These are phyloP conservation scores for Hemibagrus guttatus DNA, from an alignment of 2,797 vertebrate species.

Conservation along the genomic window DNA sequence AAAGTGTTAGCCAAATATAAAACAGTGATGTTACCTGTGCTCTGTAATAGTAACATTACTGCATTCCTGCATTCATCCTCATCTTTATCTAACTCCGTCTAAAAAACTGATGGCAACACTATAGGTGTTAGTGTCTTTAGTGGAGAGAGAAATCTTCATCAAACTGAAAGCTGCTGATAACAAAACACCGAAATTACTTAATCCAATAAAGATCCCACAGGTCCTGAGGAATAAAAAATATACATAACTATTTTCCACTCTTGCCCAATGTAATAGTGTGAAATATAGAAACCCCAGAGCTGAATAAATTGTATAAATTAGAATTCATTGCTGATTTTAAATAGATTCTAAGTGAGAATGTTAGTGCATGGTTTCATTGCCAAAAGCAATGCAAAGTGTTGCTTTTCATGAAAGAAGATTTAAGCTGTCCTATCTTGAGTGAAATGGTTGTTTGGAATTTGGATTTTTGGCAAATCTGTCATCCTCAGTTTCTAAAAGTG, in stretches of 20 bases:
- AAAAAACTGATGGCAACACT: neutral
- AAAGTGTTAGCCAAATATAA: neutral
- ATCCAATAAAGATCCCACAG: neutral
- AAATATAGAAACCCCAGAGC: neutral
- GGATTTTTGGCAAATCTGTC: neutral
- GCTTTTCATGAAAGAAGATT: neutral
- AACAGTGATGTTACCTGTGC: neutral
- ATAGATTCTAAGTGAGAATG: neutral
- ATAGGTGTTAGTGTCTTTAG: neutral
- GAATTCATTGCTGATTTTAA: neutral
- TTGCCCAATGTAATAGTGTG: neutral
- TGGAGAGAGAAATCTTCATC: neutral
- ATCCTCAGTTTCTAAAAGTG: constrained; percentile 11
- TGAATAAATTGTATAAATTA: neutral
- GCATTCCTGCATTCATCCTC: neutral
- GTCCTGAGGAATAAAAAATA: neutral
- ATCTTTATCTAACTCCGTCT: neutral
- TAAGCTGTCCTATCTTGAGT: neutral
- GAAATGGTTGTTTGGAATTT: constrained; percentile 2
- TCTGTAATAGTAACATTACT: neutral
- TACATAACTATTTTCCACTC: neutral
- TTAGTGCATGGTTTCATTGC: neutral
- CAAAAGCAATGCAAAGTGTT: neutral
- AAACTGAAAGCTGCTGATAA: neutral
- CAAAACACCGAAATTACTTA: neutral